Conservation (phyloP, 2,888 invertebrate species). For the Schizaphis graminum region DNA sequence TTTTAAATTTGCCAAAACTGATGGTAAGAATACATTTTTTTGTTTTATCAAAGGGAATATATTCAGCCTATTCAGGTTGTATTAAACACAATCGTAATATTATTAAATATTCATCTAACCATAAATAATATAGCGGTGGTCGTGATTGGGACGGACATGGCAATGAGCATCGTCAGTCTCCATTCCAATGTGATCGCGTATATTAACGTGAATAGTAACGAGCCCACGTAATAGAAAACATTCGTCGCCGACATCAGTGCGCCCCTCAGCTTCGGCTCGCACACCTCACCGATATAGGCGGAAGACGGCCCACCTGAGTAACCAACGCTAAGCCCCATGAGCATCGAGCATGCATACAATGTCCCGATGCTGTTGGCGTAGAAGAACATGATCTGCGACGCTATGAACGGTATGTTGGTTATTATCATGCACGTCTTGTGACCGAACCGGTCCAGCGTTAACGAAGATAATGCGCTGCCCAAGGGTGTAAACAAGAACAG, state of each 20-base stretch:
- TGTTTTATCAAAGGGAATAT: background rate
- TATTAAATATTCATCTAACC: constrained; percentile 10
- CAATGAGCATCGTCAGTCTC: constrained; percentile 34
- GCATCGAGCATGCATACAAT: constrained; percentile 13
- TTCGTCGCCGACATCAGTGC: constrained; percentile 74
- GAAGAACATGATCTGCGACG: constrained; percentile 38
- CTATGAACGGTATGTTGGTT: constrained; percentile 43
- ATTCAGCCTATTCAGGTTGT: background rate
- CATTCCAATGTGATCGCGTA: constrained; percentile 35
- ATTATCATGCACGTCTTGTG: constrained; percentile 52
- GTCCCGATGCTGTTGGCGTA: constrained; percentile 28
- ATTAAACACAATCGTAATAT: background rate
- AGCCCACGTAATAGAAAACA: constrained; percentile 73
- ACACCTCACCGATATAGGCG: constrained; percentile 76
- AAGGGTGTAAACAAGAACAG: constrained; percentile 37
- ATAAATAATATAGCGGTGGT: constrained; percentile 6
- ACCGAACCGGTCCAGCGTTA: background rate
- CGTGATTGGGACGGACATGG: constrained; percentile 10
- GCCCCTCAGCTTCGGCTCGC: constrained; percentile 75
- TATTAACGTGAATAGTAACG: background rate
- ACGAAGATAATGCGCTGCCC: constrained; percentile 27
- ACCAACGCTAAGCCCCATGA: constrained; percentile 70
- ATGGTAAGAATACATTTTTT: background rate
- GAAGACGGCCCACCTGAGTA: constrained; percentile 76
- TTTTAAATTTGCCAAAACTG: background rate